Evolutionary conservation across 2,888 invertebrate genomes (phyloP).

Genomic region (Ophraella communa): DNA sequence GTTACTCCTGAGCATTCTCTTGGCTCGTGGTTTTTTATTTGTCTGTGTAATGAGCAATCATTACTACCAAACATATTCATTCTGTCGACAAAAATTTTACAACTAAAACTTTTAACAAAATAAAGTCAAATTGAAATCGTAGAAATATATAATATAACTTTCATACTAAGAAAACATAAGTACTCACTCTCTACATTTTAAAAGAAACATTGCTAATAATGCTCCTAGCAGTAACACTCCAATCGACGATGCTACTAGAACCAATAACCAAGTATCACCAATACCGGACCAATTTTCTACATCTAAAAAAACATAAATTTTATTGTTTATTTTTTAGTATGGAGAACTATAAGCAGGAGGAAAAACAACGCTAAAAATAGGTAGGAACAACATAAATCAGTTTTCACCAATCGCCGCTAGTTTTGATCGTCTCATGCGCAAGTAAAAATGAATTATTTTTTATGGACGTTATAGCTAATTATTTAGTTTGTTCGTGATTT

Average conservation of each 20-base stretch:
- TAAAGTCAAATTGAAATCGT: too few relatives aligned
- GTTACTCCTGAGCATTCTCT: constrained; percentile 56
- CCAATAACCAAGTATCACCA: constrained; percentile 84
- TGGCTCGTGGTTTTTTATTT: constrained; percentile 57
- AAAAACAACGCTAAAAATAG: too few relatives aligned
- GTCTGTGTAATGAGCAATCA: constrained; percentile 62
- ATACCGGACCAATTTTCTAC: constrained; percentile 69
- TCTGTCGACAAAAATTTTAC: constrained; percentile 43
- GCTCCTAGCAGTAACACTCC: constrained; percentile 81
- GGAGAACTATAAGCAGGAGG: too few relatives aligned
- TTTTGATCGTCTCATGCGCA: too few relatives aligned
- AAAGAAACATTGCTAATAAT: constrained; percentile 76
- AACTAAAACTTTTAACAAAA: too few relatives aligned
- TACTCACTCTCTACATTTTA: constrained; percentile 85
- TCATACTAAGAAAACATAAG: too few relatives aligned
- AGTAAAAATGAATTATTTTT: too few relatives aligned
- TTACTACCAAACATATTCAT: constrained; percentile 66
- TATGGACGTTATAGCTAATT: too few relatives aligned
- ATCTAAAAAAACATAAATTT: constrained; percentile 47
- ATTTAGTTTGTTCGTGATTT: too few relatives aligned
- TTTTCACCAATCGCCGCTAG: too few relatives aligned
- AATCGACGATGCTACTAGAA: constrained; percentile 79
- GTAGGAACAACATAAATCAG: too few relatives aligned
- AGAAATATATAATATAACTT: too few relatives aligned
- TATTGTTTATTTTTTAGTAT: neutral